phyloP scores from a whole-genome alignment of 1,140 invertebrate genomes.

The Cydia splendana region DNA sequence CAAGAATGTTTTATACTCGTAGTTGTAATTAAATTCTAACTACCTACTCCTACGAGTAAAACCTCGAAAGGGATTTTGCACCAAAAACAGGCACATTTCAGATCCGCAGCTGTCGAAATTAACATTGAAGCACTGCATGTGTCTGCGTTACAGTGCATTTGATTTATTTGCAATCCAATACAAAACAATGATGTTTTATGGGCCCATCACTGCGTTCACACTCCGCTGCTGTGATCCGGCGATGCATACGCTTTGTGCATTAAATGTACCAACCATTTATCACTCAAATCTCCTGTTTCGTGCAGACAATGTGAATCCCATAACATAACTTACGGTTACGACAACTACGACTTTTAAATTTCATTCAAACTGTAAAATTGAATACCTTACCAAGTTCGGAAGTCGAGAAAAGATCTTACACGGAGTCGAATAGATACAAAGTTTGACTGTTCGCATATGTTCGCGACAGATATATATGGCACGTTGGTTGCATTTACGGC shows the following conservation, averaged over 20 bases:
- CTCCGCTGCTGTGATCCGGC: constrained; percentile 50
- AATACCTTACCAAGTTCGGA: neutral
- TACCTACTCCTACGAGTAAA: neutral
- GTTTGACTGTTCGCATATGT: constrained; percentile 53
- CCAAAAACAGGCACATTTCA: constrained; percentile 46
- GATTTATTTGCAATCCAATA: constrained; percentile 61
- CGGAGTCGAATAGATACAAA: constrained; percentile 45
- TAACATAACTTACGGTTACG: neutral
- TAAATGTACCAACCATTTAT: constrained; percentile 27
- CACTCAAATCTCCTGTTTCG: constrained; percentile 27
- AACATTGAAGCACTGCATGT: constrained; percentile 58
- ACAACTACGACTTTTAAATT: constrained; percentile 10
- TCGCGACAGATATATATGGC: constrained; percentile 69
- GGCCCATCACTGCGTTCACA: constrained; percentile 53
- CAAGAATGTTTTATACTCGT: neutral
- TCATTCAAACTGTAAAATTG: constrained; percentile 19
- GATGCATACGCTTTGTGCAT: constrained; percentile 35
- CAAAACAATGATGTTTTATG: constrained; percentile 63
- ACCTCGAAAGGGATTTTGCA: neutral
- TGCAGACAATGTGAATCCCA: constrained; percentile 18
- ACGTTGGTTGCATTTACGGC: constrained; percentile 77
- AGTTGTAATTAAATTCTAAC: neutral
- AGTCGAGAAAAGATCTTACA: constrained; percentile 14
- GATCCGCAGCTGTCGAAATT: constrained; percentile 32
- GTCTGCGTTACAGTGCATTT: constrained; percentile 57